A percentile compares a stretch with the other conserved stretches of the same genome.
These are phyloP conservation scores for Enoplosus armatus DNA, from an alignment of 2,797 vertebrate genomes.

Conservation along the genomic window DNA sequence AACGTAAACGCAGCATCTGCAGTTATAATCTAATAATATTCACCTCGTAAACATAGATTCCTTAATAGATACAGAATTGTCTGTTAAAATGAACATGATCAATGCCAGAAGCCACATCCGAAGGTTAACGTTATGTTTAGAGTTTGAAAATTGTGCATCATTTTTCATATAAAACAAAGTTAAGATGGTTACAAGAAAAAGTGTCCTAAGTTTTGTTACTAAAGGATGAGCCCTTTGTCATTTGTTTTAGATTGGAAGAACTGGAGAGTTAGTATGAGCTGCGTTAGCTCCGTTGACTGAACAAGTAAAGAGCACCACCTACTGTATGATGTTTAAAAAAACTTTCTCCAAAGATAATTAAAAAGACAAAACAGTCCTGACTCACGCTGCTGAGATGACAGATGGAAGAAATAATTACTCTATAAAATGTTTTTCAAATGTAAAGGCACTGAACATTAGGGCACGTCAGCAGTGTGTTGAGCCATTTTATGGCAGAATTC, in stretches of 20 bases:
- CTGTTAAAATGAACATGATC: neutral
- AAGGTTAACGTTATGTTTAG: neutral
- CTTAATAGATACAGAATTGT: neutral
- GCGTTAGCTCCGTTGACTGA: neutral
- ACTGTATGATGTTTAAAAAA: neutral
- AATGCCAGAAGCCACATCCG: neutral
- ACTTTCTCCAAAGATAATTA: neutral
- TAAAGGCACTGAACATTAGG: too few species aligned
- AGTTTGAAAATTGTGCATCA: neutral
- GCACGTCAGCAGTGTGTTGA: too few species aligned
- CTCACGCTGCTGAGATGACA: neutral
- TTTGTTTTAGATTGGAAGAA: neutral
- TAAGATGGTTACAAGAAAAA: neutral
- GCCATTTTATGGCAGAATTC: too few species aligned
- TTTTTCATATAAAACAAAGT: conserved; percentile 26
- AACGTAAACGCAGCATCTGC: neutral
- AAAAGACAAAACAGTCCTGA: neutral
- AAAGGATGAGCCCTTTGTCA: neutral
- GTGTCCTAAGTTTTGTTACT: neutral
- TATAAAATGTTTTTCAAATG: neutral
- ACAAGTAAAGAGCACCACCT: neutral
- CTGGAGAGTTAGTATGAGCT: neutral
- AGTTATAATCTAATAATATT: neutral
- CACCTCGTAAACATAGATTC: neutral
- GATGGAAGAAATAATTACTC: neutral